Evolutionary conservation across 2,888 invertebrate genomes (phyloP).

Genomic region (Penaeus monodon): DNA sequence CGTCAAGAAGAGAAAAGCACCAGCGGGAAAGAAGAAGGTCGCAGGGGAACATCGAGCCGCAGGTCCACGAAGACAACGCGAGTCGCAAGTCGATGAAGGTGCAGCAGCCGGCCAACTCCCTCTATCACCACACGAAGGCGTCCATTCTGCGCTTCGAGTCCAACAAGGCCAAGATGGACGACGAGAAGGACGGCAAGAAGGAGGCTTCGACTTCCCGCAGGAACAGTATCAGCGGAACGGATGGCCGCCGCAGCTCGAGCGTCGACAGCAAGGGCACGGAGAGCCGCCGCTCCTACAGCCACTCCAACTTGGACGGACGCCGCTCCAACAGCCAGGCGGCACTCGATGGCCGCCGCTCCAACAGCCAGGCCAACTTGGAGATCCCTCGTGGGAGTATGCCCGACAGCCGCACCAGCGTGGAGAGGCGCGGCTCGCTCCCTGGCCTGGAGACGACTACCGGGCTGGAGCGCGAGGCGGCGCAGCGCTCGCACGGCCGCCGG

Average conservation of each 20-base stretch:
- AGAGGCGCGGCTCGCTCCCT: constrained; percentile 60
- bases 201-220: constrained; percentile 48
- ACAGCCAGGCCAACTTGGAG: constrained; percentile 36
- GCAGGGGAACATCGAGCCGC: constrained; percentile 36
- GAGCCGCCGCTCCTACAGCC: constrained; percentile 46
- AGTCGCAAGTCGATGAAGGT: constrained; percentile 38
- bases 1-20: constrained; percentile 46
- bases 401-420: constrained; percentile 40
- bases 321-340: constrained; percentile 50
- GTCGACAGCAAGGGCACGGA: constrained; percentile 46
- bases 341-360: constrained; percentile 41
- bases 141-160: constrained; percentile 64
- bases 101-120: constrained; percentile 43
- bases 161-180: constrained; percentile 62
- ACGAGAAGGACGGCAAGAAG: constrained; percentile 49
- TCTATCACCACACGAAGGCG: constrained; percentile 64
- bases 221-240: constrained; percentile 53
- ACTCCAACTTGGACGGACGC: constrained; percentile 40
- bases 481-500: constrained; percentile 43
- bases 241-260: constrained; percentile 59
- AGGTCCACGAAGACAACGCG: constrained; percentile 36
- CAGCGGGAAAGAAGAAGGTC: constrained; percentile 40
- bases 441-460: constrained; percentile 56
- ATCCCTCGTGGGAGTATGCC: constrained; percentile 21
- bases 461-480: constrained; percentile 49